Conservation (phyloP, 2,888 invertebrate genomes). For the Mesoligia furuncula region DNA sequence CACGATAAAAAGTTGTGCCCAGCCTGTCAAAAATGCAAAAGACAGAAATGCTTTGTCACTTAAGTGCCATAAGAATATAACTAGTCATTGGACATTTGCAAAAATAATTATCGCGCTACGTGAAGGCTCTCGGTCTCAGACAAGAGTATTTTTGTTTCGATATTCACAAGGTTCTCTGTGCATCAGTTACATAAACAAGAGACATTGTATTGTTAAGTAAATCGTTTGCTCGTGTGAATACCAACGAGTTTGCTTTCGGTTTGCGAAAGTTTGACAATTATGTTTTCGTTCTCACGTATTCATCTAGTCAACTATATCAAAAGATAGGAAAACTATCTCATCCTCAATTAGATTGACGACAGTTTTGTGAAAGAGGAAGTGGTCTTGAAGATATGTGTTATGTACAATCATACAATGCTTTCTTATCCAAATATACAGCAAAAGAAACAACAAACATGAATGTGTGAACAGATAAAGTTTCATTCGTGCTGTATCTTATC, state of each 20-base stretch:
- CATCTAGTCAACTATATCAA: slow-evolving; percentile 3
- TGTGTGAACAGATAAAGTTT: slow-evolving; percentile 46
- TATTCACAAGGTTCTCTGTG: slow-evolving; percentile 59
- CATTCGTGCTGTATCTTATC: slow-evolving; percentile 59
- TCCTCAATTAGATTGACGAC: background rate
- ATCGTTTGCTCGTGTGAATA: slow-evolving; percentile 58
- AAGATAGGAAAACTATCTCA: slow-evolving; percentile 2
- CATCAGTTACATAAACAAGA: slow-evolving; percentile 65
- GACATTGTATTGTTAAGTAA: slow-evolving; percentile 62
- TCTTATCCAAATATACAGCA: slow-evolving; percentile 19
- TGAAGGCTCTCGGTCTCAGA: slow-evolving; percentile 34
- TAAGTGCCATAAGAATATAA: slow-evolving; percentile 33
- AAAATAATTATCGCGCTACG: slow-evolving; percentile 52
- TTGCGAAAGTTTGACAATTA: slow-evolving; percentile 50
- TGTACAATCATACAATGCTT: slow-evolving; percentile 1
- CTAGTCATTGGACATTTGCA: slow-evolving; percentile 38
- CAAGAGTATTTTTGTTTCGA: slow-evolving; percentile 51
- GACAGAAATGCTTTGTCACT: slow-evolving; percentile 34
- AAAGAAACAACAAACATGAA: slow-evolving; percentile 17
- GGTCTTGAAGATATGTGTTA: background rate
- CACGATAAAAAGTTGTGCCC: background rate
- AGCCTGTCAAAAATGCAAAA: slow-evolving; percentile 14
- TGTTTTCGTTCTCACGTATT: slow-evolving; percentile 35
- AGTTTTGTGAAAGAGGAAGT: slow-evolving; percentile 7
- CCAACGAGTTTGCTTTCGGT: slow-evolving; percentile 50